Percentiles rank a stretch among this genome's conserved stretches.
Evolutionary conservation across 2,113 vertebrate genomes (phyloP).

Genomic region (Passer montanus): DNA sequence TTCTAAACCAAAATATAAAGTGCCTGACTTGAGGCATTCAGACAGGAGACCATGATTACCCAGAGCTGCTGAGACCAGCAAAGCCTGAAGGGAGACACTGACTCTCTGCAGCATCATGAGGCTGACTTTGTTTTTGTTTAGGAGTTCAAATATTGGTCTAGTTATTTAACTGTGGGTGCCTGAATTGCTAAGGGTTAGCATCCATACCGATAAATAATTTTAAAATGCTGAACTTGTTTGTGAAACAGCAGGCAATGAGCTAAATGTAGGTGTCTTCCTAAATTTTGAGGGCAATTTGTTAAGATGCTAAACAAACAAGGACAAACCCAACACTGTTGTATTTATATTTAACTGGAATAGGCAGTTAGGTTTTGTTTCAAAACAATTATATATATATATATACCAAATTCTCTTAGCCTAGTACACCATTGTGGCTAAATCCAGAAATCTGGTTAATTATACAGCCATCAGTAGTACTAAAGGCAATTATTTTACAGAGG

Average conservation of each 20-base stretch:
- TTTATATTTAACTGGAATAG: not conserved
- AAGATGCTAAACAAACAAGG: not conserved
- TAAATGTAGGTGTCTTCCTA: not conserved
- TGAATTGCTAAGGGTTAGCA: not conserved
- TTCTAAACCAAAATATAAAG: not conserved
- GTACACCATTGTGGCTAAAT: rapidly evolving
- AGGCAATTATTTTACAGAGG: not conserved
- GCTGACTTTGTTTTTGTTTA: not conserved
- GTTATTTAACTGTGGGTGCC: not conserved
- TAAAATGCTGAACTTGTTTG: not conserved
- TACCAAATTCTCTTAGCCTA: not conserved
- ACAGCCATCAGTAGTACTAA: not conserved
- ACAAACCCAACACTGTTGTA: not conserved
- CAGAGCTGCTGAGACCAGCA: not conserved
- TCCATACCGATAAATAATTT: not conserved
- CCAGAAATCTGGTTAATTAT: not conserved
- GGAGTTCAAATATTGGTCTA: not conserved
- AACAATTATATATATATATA: not conserved
- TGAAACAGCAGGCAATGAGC: not conserved
- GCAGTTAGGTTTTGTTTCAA: not conserved
- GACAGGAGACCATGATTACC: not conserved
- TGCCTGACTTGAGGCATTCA: not conserved
- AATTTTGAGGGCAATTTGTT: not conserved
- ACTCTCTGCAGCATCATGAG: not conserved
- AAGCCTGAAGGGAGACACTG: not conserved